Conservation (phyloP, 2,888 invertebrate species). For the Ametastegia equiseti region DNA sequence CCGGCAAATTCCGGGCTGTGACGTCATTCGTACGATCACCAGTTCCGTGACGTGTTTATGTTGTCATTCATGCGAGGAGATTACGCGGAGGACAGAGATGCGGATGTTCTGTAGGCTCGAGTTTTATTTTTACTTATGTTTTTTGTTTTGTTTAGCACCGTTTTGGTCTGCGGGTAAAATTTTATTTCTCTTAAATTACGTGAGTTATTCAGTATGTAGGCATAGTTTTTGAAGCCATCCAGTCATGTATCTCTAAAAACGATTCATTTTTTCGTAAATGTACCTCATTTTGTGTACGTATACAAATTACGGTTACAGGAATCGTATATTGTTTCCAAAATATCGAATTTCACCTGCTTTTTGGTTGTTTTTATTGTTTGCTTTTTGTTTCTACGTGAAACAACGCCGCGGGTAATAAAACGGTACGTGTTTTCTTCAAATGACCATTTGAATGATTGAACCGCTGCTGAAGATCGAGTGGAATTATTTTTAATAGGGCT, state of each 20-base stretch:
- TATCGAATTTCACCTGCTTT: neutral
- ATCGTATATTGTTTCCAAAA: neutral
- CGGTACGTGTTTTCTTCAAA: neutral
- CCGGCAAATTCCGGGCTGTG: conserved; percentile 26
- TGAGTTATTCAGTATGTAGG: too few species aligned
- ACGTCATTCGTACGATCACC: conserved; percentile 33
- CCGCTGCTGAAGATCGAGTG: neutral
- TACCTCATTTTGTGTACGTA: neutral
- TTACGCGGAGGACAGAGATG: neutral
- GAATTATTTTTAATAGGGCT: neutral
- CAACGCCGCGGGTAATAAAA: neutral
- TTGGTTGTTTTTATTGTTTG: too few species aligned
- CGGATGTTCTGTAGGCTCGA: conserved; percentile 28
- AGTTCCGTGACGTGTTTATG: conserved; percentile 35
- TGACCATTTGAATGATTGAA: neutral
- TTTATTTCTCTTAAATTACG: too few species aligned
- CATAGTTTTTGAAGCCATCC: too few species aligned
- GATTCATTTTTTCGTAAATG: too few species aligned
- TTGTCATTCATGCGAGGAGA: neutral
- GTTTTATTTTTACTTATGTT: too few species aligned
- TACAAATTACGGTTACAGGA: neutral
- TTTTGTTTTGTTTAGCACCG: too few species aligned
- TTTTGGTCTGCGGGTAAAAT: neutral
- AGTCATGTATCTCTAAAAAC: too few species aligned
- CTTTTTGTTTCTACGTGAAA: too few species aligned